Percentiles rank a stretch among this genome's conserved stretches.
Conservation (phyloP, 37 sponge, comb jelly and placozoan species). For the Sycon ciliatum region DNA sequence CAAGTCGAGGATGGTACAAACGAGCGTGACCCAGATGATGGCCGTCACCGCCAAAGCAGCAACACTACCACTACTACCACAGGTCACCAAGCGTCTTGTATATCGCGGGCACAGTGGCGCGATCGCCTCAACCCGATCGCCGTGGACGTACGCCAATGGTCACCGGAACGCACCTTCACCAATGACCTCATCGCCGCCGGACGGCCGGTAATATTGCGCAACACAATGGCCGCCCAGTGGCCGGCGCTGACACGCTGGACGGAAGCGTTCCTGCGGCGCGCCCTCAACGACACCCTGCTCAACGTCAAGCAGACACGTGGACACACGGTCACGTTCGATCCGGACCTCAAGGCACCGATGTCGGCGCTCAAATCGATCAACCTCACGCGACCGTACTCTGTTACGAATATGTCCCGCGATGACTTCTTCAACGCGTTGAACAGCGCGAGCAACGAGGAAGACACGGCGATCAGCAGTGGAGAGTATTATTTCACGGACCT, state of each 20-base stretch:
- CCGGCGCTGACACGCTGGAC: constrained; percentile 56
- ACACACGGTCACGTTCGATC: constrained; percentile 66
- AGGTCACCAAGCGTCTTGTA: neutral
- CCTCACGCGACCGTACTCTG: constrained; percentile 52
- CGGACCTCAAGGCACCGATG: constrained; percentile 53
- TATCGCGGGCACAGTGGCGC: neutral
- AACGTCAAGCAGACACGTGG: constrained; percentile 58
- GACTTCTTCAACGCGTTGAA: constrained; percentile 50
- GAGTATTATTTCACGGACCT: constrained; percentile 68
- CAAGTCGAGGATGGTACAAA: too few species aligned
- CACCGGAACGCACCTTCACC: constrained; percentile 38
- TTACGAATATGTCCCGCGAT: constrained; percentile 46
- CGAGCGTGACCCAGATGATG: too few species aligned
- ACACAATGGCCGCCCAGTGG: constrained; percentile 54
- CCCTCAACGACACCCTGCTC: constrained; percentile 25
- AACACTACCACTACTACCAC: neutral
- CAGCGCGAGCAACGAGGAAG: neutral
- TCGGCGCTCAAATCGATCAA: constrained; percentile 25
- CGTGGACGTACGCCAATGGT: constrained; percentile 30
- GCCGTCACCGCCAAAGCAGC: too few species aligned
- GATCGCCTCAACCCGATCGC: neutral
- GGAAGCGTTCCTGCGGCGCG: constrained; percentile 36
- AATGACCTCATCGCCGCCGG: constrained; percentile 28
- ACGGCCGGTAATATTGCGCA: constrained; percentile 49
- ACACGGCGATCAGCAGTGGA: constrained; percentile 47